phyloP scores from a whole-genome alignment of 2,113 vertebrate genomes.

The Crotalus horridus region DNA sequence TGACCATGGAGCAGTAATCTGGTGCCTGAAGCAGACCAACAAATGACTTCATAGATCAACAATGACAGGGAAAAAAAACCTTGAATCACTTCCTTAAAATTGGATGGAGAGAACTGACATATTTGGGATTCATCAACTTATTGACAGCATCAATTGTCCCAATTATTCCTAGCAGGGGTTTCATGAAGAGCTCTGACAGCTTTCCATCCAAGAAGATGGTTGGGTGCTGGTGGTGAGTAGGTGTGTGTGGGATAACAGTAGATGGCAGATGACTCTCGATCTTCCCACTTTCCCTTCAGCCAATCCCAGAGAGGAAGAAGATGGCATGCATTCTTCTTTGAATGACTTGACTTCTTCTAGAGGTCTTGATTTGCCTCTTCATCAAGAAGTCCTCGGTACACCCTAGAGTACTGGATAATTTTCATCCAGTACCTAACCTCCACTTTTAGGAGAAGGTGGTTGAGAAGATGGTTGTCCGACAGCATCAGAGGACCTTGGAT shows the following conservation, averaged over 20 bases:
- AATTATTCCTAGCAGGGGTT: not conserved
- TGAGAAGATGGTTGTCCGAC: not conserved
- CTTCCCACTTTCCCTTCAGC: too few species aligned
- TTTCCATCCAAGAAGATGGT: not conserved
- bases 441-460: not conserved
- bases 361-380: too few species aligned
- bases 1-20: not conserved
- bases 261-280: not conserved
- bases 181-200: not conserved
- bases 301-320: too few species aligned
- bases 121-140: not conserved
- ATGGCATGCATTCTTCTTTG: too few species aligned
- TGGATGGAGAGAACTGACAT: not conserved
- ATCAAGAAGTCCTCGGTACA: too few species aligned
- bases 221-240: too few species aligned
- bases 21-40: not conserved
- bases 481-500: not conserved
- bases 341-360: too few species aligned
- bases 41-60: not conserved
- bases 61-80: not conserved
- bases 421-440: too few species aligned
- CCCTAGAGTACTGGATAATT: too few species aligned
- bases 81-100: not conserved
- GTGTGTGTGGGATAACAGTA: not conserved
- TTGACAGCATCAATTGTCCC: not conserved